Evolutionary conservation across 2,888 invertebrate species (phyloP).

Genomic region (Acholoe squamosa): DNA sequence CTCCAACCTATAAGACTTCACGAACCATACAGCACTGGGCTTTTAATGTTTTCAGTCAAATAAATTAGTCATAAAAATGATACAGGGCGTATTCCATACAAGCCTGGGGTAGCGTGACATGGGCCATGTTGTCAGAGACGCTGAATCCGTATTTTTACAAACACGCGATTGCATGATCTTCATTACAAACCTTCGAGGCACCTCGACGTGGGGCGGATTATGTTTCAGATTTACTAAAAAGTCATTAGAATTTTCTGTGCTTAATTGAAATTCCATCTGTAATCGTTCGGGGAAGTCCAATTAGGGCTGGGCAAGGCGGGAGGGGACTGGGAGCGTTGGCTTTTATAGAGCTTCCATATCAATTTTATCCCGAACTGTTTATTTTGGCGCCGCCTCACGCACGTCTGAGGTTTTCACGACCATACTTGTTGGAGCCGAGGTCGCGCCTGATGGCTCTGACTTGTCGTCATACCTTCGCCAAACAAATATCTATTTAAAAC

Average conservation of each 20-base stretch:
- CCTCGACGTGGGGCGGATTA: neutral
- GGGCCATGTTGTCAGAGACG: neutral
- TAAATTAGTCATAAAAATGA: conserved; percentile 27
- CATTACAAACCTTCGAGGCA: conserved; percentile 46
- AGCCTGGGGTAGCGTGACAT: conserved; percentile 10
- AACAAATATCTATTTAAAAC: too few species aligned
- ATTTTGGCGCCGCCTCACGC: neutral
- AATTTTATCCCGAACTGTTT: conserved; percentile 14
- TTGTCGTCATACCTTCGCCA: too few species aligned
- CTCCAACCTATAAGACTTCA: too few species aligned
- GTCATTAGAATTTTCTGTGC: conserved; percentile 45
- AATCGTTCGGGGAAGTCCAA: conserved; percentile 48
- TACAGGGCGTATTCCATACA: neutral
- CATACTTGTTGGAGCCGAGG: neutral
- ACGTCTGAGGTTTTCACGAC: conserved; percentile 6
- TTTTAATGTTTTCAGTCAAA: too few species aligned
- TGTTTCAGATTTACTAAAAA: conserved; percentile 57
- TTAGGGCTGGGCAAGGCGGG: conserved; percentile 34
- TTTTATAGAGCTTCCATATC: conserved; percentile 41
- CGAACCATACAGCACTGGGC: too few species aligned
- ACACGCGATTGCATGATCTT: conserved; percentile 54
- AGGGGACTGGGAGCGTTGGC: neutral
- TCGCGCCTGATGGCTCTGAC: neutral
- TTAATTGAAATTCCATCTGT: conserved; percentile 60
- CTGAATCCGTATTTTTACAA: conserved; percentile 48